A percentile compares a stretch with the other conserved stretches of the same genome.
Evolutionary conservation across 2,888 invertebrate species (phyloP).

Genomic region (Empis livida): DNA sequence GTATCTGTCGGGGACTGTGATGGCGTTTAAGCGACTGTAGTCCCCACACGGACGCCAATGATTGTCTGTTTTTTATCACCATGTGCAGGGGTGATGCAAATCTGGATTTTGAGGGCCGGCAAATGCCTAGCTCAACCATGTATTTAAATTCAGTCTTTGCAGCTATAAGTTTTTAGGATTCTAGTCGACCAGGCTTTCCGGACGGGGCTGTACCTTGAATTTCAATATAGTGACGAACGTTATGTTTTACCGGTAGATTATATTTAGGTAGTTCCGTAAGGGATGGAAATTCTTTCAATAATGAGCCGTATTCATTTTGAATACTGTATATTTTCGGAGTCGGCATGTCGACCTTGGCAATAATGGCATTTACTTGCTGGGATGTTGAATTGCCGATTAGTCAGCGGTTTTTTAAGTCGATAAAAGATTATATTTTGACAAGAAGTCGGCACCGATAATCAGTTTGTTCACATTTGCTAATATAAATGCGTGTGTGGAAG

Average conservation of each 20-base stretch:
- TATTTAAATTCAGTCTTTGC: background rate
- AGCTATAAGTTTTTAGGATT: background rate
- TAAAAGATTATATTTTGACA: background rate
- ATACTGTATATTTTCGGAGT: too few relatives aligned
- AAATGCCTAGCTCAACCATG: background rate
- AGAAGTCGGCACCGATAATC: background rate
- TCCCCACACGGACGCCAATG: background rate
- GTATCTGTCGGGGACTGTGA: background rate
- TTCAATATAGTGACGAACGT: too few relatives aligned
- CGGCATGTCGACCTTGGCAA: too few relatives aligned
- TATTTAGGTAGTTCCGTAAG: too few relatives aligned
- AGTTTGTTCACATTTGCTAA: too few relatives aligned
- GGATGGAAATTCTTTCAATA: too few relatives aligned
- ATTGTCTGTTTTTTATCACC: background rate
- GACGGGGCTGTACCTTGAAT: too few relatives aligned
- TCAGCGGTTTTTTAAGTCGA: too few relatives aligned
- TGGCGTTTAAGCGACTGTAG: background rate
- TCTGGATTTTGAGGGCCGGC: background rate
- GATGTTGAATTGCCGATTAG: background rate
- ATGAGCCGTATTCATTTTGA: too few relatives aligned
- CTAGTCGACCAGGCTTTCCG: background rate
- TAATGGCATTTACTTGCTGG: background rate
- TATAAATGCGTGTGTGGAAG: too few relatives aligned
- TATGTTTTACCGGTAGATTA: too few relatives aligned
- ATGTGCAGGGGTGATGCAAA: background rate